Base-by-base conservation (phyloP, 2,888 invertebrate species). In the Tachina fera region DNA sequence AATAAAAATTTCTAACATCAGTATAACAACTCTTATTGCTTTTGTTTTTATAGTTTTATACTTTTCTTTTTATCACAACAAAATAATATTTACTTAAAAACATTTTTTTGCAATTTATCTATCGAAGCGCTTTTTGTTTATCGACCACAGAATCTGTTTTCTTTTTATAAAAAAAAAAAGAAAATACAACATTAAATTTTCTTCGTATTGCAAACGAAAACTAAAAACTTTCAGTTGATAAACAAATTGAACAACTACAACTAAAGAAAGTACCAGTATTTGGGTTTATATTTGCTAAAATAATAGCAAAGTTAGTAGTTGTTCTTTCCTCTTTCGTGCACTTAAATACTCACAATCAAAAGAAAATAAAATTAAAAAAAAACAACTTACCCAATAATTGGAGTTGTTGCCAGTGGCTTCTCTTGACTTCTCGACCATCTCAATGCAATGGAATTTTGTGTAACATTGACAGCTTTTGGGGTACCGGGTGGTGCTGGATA, bases 401-500 rank as follows among this genome's bases (percentile, higher is more conserved):
- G 91, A 87, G 92, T 92, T 71, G 92, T 91, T 53, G 92, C 93
- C 65, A 92, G 92, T 14, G 92, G 91, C 87, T 93, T 92, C 88
- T 95, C 94, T 87, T 94, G 94, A 63, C 94, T 94, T 63, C 94
- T 93, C 87, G 94, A 94, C 95, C 95, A 95, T 10, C 95, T 94
- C 39, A 95, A 90, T 45, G 94, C 94, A 67, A 95, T 94, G 87
- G 94, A 94, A 71, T 94, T 94, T 88, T 95, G 95, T 9, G 96
- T 96, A 41, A 94, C 95, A 92, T 95, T 96, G 88, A 94, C 94
- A 88, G 94, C 95, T 93, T 94, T 95, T 83, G 94, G 96, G 88
- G 95, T 95, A 77, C 95, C 94, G 4, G 97, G 97, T 31, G 97
- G 95, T 75, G 95, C 95, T 3, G 97, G 97, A 90, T 95, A 94